Conservation (phyloP, 1,140 invertebrate genomes). For the Brachionus koreanus region DNA sequence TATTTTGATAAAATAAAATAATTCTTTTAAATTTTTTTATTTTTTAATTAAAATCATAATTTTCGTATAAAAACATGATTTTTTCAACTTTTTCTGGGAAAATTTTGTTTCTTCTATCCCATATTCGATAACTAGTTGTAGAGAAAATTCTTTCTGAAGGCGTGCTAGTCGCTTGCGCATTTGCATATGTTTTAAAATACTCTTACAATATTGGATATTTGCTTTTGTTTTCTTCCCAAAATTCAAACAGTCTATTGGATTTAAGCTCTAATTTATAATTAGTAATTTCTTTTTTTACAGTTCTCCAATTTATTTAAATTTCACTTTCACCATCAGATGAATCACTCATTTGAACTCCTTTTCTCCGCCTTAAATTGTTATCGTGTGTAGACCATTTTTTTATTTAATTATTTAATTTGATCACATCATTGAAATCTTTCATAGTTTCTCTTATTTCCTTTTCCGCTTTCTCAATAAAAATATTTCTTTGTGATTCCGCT, state of each 20-base stretch:
- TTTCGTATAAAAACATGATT: too few species aligned
- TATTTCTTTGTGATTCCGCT: not conserved
- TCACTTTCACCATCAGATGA: too few species aligned
- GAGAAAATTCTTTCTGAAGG: not conserved
- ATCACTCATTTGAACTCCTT: too few species aligned
- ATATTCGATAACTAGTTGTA: not conserved
- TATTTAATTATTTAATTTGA: too few species aligned
- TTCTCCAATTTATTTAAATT: not conserved
- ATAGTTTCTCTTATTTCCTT: too few species aligned
- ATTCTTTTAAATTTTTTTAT: too few species aligned
- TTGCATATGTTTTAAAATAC: not conserved
- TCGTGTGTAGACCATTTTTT: too few species aligned
- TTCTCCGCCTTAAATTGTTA: too few species aligned
- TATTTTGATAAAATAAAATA: too few species aligned
- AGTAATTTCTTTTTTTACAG: not conserved
- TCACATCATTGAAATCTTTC: too few species aligned
- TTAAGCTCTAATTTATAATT: not conserved
- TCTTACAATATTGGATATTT: not conserved
- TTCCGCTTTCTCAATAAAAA: not conserved
- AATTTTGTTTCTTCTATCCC: not conserved
- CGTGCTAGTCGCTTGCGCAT: not conserved
- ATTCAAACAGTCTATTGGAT: not conserved
- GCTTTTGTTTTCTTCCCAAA: not conserved
- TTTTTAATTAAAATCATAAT: too few species aligned
- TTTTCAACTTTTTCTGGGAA: not conserved